Evolutionary conservation across 1,140 invertebrate species (phyloP).

Genomic region (Bombus polaris): DNA sequence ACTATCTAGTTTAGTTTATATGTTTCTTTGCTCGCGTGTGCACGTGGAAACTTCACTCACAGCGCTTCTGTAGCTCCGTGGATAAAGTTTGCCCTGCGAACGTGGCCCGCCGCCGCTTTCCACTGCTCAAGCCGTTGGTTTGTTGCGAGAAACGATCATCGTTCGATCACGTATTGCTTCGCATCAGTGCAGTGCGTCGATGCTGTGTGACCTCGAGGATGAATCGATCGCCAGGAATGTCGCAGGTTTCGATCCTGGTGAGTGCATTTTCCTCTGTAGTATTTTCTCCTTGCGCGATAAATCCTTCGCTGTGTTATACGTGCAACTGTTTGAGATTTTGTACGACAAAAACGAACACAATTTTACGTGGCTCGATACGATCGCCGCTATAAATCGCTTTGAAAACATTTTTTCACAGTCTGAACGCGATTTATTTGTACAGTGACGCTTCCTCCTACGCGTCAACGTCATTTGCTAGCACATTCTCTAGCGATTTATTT

Average conservation of each 20-base stretch:
- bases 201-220: too few relatives aligned
- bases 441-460: neutral
- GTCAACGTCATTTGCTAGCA: too few relatives aligned
- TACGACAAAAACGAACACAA: too few relatives aligned
- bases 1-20: constrained; percentile 17
- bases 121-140: neutral
- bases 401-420: neutral
- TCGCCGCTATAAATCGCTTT: neutral
- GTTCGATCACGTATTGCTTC: neutral
- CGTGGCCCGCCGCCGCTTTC: neutral
- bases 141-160: neutral
- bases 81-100: neutral
- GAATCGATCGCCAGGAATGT: neutral
- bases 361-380: too few relatives aligned
- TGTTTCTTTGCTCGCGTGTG: constrained; percentile 7
- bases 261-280: neutral
- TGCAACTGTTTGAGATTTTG: neutral
- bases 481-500: neutral
- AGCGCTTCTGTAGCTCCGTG: neutral
- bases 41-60: neutral
- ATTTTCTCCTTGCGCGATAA: neutral
- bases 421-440: neutral
- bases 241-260: neutral
- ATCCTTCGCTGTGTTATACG: neutral
- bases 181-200: constrained; percentile 7